Conservation (phyloP, 2,888 invertebrate genomes). For the Lasioglossum figueresi region DNA sequence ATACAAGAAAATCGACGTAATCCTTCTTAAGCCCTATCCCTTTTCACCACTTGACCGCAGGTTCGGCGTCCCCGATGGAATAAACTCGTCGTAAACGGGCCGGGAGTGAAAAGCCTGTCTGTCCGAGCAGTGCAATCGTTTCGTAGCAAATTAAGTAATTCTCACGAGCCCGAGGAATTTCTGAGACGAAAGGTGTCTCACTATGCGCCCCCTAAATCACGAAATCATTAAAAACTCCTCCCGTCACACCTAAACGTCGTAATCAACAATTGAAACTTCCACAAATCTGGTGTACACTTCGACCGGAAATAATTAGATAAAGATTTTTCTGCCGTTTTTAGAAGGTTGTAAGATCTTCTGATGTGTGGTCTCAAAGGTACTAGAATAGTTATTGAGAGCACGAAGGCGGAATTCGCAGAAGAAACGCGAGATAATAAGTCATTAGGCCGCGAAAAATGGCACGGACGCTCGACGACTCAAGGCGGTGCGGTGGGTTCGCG, state of each 20-base stretch:
- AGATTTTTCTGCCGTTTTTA: background rate
- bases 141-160: background rate
- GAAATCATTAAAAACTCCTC: background rate
- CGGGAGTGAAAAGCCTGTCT: background rate
- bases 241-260: background rate
- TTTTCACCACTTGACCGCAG: slow-evolving; percentile 66
- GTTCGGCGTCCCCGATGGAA: slow-evolving; percentile 57
- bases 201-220: background rate
- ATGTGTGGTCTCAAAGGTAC: background rate
- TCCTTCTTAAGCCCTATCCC: slow-evolving; percentile 63
- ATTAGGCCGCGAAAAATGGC: background rate
- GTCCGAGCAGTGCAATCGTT: background rate
- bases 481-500: slow-evolving; percentile 1
- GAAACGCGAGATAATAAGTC: background rate
- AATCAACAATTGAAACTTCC: background rate
- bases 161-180: background rate
- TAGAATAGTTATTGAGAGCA: background rate
- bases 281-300: background rate
- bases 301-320: background rate
- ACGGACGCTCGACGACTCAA: background rate
- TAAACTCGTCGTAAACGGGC: background rate
- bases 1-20: slow-evolving; percentile 70
- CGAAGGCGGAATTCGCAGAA: background rate
- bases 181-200: background rate
- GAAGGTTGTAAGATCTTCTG: background rate